Percentiles rank a stretch among this genome's conserved stretches.
Evolutionary conservation across 2,113 vertebrate species (phyloP).

Genomic region (Lasiurus borealis): DNA sequence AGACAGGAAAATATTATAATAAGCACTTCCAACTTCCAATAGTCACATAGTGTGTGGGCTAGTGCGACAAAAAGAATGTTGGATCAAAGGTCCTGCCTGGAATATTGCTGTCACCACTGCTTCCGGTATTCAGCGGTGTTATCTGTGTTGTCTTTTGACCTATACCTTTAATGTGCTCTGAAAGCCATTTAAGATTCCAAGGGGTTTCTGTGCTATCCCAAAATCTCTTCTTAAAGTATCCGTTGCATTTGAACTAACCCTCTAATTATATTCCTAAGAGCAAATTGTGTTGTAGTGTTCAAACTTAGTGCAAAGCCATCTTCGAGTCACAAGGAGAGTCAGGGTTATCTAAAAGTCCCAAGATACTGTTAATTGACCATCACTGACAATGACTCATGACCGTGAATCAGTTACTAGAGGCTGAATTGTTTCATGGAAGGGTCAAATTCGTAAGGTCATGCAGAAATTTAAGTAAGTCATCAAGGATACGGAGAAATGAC

Average conservation of each 20-base stretch:
- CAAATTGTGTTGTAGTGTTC: background rate
- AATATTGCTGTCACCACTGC: background rate
- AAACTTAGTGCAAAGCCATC: background rate
- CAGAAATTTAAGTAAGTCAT: background rate
- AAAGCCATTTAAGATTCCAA: background rate
- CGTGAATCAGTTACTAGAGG: background rate
- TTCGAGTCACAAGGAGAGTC: background rate
- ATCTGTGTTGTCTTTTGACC: background rate
- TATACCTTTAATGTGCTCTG: background rate
- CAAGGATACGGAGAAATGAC: background rate
- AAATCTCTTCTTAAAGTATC: background rate
- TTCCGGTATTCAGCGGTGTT: background rate
- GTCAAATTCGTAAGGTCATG: background rate
- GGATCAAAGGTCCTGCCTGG: background rate
- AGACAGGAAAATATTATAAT: background rate
- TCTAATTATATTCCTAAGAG: background rate
- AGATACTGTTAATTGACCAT: background rate
- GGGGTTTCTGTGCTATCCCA: background rate
- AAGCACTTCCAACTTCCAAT: background rate
- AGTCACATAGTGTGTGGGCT: background rate
- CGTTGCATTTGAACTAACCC: background rate
- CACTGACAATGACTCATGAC: background rate
- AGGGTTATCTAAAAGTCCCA: background rate
- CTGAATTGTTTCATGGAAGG: background rate
- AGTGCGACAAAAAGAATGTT: background rate